A percentile compares a stretch with the other conserved stretches of the same genome.
Conservation (phyloP, 2,113 vertebrate genomes). For the Turnix velox region DNA sequence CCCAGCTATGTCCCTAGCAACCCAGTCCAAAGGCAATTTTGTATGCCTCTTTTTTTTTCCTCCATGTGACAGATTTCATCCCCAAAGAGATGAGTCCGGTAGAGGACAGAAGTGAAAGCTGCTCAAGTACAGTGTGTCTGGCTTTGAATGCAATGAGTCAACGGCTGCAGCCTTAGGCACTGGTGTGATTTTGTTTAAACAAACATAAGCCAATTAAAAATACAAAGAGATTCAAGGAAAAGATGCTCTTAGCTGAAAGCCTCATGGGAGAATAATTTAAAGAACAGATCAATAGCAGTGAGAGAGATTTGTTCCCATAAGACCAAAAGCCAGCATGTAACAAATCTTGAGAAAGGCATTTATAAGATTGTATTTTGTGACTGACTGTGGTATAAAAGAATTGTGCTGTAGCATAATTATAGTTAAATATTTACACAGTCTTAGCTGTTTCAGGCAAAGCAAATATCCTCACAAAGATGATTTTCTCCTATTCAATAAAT, state of each 20-base stretch:
- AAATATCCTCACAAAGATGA: constrained; percentile 23
- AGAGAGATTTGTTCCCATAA: constrained; percentile 59
- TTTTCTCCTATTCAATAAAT: constrained; percentile 1
- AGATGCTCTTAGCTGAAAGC: constrained; percentile 58
- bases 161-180: constrained; percentile 36
- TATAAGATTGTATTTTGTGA: constrained; percentile 48
- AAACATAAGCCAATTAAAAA: constrained; percentile 73
- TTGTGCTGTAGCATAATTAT: constrained; percentile 40
- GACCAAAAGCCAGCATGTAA: constrained; percentile 54
- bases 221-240: constrained; percentile 66
- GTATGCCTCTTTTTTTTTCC: not conserved
- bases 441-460: constrained; percentile 38
- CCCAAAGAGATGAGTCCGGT: constrained; percentile 39
- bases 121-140: not conserved
- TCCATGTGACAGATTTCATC: constrained; percentile 36
- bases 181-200: constrained; percentile 69
- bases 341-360: constrained; percentile 40
- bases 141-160: constrained; percentile 28
- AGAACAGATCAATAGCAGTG: constrained; percentile 63
- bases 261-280: constrained; percentile 67
- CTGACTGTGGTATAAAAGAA: constrained; percentile 37
- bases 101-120: constrained; percentile 29
- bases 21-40: constrained; percentile 44
- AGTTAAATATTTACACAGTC: constrained; percentile 63
- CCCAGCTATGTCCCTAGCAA: constrained; percentile 39